Conservation (phyloP, 2,113 vertebrate species). For the Heptranchias perlo region DNA sequence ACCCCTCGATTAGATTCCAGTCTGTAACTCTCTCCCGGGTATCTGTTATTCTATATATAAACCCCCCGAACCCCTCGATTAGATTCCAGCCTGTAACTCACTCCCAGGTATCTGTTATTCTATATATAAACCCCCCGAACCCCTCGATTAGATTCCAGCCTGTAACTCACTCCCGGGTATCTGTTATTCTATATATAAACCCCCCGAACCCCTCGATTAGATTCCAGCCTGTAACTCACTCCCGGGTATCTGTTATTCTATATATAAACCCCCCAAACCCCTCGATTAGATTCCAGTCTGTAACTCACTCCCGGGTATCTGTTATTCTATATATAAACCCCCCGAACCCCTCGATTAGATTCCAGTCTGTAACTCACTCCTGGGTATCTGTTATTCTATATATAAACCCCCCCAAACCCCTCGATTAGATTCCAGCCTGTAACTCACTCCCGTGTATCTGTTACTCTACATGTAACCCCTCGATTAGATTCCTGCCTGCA, state of each 20-base stretch:
- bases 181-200: too few relatives aligned
- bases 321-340: not conserved
- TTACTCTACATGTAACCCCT: not conserved
- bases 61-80: not conserved
- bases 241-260: not conserved
- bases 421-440: too few relatives aligned
- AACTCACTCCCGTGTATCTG: not conserved
- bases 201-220: not conserved
- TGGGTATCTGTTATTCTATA: too few relatives aligned
- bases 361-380: too few relatives aligned
- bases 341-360: not conserved
- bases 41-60: too few relatives aligned
- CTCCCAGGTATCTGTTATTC: too few relatives aligned
- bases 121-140: too few relatives aligned
- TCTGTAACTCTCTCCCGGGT: not conserved
- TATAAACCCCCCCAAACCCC: too few relatives aligned
- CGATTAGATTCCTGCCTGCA: not conserved
- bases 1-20: not conserved
- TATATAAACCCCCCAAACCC: not conserved
- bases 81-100: too few relatives aligned
- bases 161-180: not conserved
- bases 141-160: too few relatives aligned
- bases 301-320: not conserved
- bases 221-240: not conserved
- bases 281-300: not conserved